These are phyloP conservation scores for Troides helena DNA, from an alignment of 2,888 invertebrate species.

Conservation along the genomic window DNA sequence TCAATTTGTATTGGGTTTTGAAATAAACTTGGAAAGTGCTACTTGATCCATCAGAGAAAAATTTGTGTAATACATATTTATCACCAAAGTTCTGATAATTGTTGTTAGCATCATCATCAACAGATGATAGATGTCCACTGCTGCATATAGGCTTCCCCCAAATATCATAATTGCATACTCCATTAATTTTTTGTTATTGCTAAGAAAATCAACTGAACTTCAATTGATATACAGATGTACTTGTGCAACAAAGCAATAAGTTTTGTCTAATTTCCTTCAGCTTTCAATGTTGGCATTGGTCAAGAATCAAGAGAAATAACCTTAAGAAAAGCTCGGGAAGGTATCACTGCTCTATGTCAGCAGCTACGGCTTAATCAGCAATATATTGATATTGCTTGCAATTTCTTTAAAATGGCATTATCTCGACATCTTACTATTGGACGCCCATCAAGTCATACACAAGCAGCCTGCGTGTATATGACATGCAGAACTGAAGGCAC, in stretches of 20 bases:
- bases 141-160: no score
- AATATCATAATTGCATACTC: no score
- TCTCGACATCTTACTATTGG: conserved; percentile 93
- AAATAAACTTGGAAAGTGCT: no score
- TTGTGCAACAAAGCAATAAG: neutral
- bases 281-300: conserved; percentile 89
- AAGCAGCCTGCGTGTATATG: conserved; percentile 98
- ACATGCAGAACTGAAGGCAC: conserved; percentile 97
- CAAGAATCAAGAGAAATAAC: conserved; percentile 97
- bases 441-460: conserved; percentile 92
- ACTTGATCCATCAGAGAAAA: no score
- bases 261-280: conserved; percentile 59
- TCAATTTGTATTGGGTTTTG: no score
- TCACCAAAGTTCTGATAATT: no score
- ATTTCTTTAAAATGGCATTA: conserved; percentile 95
- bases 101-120: no score
- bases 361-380: conserved; percentile 94
- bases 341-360: conserved; percentile 91
- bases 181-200: no score
- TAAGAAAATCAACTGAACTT: no score
- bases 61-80: no score
- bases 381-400: conserved; percentile 95
- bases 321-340: conserved; percentile 90
- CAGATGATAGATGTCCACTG: no score
- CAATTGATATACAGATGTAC: no score